Evolutionary conservation across 2,113 vertebrate genomes (phyloP).

Genomic region (Dicentrarchus labrax): DNA sequence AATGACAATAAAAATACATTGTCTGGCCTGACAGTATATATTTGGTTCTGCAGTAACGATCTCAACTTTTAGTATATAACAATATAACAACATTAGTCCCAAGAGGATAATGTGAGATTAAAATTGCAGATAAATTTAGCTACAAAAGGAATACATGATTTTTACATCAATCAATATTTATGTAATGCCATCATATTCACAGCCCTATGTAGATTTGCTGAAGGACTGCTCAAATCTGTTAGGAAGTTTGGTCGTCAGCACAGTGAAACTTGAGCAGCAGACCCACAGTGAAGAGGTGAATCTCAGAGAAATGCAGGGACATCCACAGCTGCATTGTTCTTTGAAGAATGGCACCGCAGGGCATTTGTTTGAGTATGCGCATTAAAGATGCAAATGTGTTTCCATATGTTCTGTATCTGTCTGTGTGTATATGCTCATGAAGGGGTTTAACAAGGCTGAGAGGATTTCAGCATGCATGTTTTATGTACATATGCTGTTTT

Average conservation of each 20-base stretch:
- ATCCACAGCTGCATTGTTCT: conserved; percentile 28
- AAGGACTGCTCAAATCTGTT: background rate
- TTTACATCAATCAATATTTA: background rate
- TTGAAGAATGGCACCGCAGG: conserved; percentile 30
- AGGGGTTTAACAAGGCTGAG: conserved; percentile 26
- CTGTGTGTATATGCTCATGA: conserved; percentile 2
- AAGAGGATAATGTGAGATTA: background rate
- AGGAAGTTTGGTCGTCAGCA: background rate
- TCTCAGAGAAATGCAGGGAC: conserved; percentile 5
- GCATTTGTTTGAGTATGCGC: conserved; percentile 27
- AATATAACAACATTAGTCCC: background rate
- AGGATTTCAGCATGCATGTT: conserved; percentile 39
- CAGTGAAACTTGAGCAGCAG: conserved; percentile 24
- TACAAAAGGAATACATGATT: background rate
- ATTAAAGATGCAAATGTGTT: conserved; percentile 15
- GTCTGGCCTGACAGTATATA: background rate
- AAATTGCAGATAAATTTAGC: background rate
- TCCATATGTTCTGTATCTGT: conserved; percentile 6
- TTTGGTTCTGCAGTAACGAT: background rate
- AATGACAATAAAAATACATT: background rate
- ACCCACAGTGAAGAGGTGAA: background rate
- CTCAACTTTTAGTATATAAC: background rate
- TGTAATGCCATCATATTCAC: background rate
- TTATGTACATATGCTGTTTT: conserved; percentile 31
- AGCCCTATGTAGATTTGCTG: background rate